phyloP scores from a whole-genome alignment of 2,888 invertebrate species.

The Polymixis lichenea region DNA sequence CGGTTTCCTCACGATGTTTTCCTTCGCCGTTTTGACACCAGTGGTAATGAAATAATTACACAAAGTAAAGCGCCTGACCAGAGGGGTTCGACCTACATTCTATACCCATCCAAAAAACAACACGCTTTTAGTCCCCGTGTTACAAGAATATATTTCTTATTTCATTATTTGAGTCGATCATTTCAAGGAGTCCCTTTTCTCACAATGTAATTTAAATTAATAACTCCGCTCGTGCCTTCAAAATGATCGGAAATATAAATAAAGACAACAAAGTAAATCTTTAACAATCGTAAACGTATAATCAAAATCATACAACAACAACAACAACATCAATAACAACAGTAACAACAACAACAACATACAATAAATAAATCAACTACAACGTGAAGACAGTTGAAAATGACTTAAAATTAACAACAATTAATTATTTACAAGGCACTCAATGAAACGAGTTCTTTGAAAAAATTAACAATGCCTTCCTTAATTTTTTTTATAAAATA shows the following conservation, averaged over 20 bases:
- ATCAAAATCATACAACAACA: conserved; percentile 59
- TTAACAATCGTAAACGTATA: conserved; percentile 62
- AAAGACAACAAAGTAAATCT: conserved; percentile 34
- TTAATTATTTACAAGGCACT: conserved; percentile 87
- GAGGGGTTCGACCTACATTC: too few species aligned
- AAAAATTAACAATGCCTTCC: conserved; percentile 38
- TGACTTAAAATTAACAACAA: conserved; percentile 89
- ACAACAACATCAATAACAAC: conserved; percentile 53
- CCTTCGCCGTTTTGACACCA: too few species aligned
- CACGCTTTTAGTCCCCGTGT: background rate
- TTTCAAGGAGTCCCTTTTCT: background rate
- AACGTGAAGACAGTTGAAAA: conserved; percentile 90
- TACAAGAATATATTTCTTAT: background rate
- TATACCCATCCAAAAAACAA: background rate
- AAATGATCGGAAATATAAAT: background rate
- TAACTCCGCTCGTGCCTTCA: background rate
- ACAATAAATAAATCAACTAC: conserved; percentile 91
- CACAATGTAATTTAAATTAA: background rate
- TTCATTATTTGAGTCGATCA: background rate
- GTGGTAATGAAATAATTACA: too few species aligned
- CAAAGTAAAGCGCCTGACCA: too few species aligned
- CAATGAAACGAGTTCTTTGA: conserved; percentile 55
- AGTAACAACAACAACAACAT: conserved; percentile 72
- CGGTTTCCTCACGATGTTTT: too few species aligned
- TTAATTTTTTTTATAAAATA: background rate